These are phyloP conservation scores for Entosphenus tridentatus DNA, from an alignment of 2,113 vertebrate species.

Conservation along the genomic window DNA sequence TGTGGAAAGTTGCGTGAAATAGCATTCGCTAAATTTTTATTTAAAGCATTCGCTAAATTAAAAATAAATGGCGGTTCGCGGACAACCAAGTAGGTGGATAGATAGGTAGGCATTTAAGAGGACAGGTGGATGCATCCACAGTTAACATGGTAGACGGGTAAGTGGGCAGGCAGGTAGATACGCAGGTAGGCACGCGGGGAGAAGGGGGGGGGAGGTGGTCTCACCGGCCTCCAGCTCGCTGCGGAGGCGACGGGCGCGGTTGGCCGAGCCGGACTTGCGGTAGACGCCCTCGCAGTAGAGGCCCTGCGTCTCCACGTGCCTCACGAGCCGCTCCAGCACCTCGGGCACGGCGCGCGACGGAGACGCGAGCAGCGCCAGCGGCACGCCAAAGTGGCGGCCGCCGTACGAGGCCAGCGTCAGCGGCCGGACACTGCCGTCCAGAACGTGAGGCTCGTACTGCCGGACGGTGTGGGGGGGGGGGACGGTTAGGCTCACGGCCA, in stretches of 20 bases:
- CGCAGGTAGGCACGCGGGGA: no score
- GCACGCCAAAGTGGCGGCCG: constrained; percentile 1
- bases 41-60: no score
- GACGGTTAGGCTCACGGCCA: not conserved
- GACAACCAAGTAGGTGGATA: no score
- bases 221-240: constrained; percentile 54
- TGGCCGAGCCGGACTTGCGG: constrained; percentile 77
- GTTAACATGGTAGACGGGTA: no score
- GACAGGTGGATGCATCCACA: no score
- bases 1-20: no score
- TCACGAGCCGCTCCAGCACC: not conserved
- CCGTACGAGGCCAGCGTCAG: not conserved
- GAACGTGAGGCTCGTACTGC: not conserved
- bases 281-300: constrained; percentile 93
- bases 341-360: not conserved
- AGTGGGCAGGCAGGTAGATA: no score
- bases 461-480: not conserved
- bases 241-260: constrained; percentile 69
- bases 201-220: no score
- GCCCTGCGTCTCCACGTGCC: constrained; percentile 47
- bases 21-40: no score
- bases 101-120: no score
- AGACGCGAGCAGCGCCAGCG: not conserved
- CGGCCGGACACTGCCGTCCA: not conserved
- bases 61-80: no score